Evolutionary conservation across 2,113 vertebrate genomes (phyloP).

Genomic region (Burhinus oedicnemus): DNA sequence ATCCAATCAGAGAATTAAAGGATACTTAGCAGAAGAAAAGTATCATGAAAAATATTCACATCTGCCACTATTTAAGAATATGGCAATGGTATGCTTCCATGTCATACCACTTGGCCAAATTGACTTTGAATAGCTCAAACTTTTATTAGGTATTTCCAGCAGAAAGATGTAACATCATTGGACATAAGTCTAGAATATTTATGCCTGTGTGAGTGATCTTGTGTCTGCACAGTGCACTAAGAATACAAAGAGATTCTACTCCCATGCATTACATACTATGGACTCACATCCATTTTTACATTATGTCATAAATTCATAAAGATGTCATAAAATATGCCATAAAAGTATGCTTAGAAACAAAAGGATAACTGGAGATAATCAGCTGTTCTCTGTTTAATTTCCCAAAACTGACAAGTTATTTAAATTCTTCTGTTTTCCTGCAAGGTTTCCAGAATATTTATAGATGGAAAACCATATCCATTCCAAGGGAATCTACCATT

Average conservation of each 20-base stretch:
- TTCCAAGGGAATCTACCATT: not conserved
- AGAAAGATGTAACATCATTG: not conserved
- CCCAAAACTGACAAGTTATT: not conserved
- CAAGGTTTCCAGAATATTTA: not conserved
- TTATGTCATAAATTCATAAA: not conserved
- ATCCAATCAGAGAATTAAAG: not conserved
- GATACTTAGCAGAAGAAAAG: not conserved
- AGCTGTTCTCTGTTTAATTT: not conserved
- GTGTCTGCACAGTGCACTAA: not conserved
- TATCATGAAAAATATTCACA: not conserved
- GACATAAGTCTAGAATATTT: not conserved
- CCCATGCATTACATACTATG: rapidly evolving
- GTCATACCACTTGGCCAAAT: not conserved
- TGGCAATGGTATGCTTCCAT: not conserved
- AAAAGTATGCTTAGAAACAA: not conserved
- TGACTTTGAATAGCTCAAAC: not conserved
- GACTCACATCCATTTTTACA: not conserved
- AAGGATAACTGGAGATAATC: not conserved
- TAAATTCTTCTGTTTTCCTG: not conserved
- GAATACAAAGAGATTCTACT: not conserved
- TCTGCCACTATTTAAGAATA: not conserved
- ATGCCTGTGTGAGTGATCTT: not conserved
- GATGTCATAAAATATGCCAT: not conserved
- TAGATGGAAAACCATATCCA: not conserved
- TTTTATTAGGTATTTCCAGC: not conserved